Base-by-base conservation (phyloP, 2,113 vertebrate genomes). In the Gasterosteus aculeatus region DNA sequence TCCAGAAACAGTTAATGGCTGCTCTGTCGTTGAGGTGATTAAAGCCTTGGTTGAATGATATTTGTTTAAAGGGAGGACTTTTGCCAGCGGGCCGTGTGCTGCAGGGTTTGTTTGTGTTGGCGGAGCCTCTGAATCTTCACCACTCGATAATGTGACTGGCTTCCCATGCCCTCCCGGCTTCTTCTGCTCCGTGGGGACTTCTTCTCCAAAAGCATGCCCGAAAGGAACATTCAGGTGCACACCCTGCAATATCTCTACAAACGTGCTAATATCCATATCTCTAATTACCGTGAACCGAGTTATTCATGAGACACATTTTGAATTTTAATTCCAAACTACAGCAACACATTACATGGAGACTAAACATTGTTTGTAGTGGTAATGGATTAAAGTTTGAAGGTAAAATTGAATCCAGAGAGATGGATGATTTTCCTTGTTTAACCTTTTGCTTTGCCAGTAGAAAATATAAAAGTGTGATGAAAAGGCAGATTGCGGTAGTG, bases 71-170 rank as follows among this genome's bases (percentile, higher is more conserved):
- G 94, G 93, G 19, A 91, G 84, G 53, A 87, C 72, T 39, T 84
- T 63, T 58, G 96, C 97, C 0, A 95, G 92, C 14, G 97, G 97
- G 0, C 88, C 84, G n/a, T 98, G 97, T 33, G 93, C 92, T 46
- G 93, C 94, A 10, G 97, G 97, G 0, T 90, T 96, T 77, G 94
- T 96, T 93, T 99, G 97, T 85, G 90, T 94, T 69, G 92, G 94
- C 10, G 95, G 95, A 16, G 96, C 96, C 16, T 92, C 88, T 70
- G 89, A 92, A 75, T 88, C 85, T 3, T 91, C 95, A 4, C 94
- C 96, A 35, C 92, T 92, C 57, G 96, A 96, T 57, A 90, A 87
- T n/a, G 85, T 94, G 1, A 75, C 77, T 33, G 92, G 93, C 57
- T 94, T 92, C 3, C 68, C 46, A 2, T 95, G 94, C 33, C 93